Percentiles rank a stretch among this genome's conserved stretches.
These are phyloP conservation scores for Tortrix viridana DNA, from an alignment of 2,888 invertebrate genomes.

Conservation along the genomic window DNA sequence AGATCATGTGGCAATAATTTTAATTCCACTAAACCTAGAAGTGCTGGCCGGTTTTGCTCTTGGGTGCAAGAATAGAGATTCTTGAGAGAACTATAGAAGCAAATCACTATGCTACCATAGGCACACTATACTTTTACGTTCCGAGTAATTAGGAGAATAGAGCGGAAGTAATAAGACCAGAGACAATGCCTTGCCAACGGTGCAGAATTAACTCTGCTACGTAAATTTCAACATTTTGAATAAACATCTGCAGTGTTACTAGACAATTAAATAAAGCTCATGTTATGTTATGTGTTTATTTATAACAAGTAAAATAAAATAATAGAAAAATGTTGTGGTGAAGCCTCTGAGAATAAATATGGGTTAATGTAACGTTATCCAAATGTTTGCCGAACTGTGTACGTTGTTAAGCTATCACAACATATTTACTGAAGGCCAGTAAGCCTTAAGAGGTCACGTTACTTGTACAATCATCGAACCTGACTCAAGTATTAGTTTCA, in stretches of 20 bases:
- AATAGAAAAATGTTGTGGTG: background rate
- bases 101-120: too few relatives aligned
- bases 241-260: conserved; percentile 4
- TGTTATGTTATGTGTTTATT: too few relatives aligned
- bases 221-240: conserved; percentile 13
- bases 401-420: conserved; percentile 6
- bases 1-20: too few relatives aligned
- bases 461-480: background rate
- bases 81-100: too few relatives aligned
- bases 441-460: background rate
- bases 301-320: background rate
- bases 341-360: conserved; percentile 7
- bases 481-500: background rate
- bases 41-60: too few relatives aligned
- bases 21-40: too few relatives aligned
- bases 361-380: background rate
- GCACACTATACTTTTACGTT: too few relatives aligned
- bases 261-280: background rate
- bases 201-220: background rate
- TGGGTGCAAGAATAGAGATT: too few relatives aligned
- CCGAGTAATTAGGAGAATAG: too few relatives aligned
- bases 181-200: background rate
- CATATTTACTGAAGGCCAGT: conserved; percentile 4
- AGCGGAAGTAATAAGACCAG: too few relatives aligned
- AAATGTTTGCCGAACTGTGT: conserved; percentile 9